Conservation (phyloP, 2,797 vertebrate genomes). For the Bucorvus abyssinicus region DNA sequence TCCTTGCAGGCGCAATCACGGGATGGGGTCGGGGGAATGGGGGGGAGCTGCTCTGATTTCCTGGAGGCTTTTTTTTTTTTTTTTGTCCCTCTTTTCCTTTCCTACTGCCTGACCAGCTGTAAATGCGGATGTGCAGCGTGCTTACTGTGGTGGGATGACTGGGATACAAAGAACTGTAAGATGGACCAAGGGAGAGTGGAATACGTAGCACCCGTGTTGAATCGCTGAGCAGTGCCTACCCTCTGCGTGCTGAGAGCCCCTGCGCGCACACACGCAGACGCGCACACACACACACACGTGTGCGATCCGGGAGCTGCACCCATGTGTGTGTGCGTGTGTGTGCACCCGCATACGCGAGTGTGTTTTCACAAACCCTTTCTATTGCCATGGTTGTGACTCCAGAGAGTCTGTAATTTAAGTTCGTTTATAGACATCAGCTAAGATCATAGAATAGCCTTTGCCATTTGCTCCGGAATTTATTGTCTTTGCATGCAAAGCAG, state of each 20-base stretch:
- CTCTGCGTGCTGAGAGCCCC: not conserved
- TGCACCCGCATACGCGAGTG: not conserved
- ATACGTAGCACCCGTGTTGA: not conserved
- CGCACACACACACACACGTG: not conserved
- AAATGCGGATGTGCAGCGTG: not conserved
- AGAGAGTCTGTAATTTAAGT: not conserved
- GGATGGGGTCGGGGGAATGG: too few species aligned
- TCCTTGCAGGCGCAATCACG: not conserved
- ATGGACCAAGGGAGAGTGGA: not conserved
- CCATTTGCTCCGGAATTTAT: conserved; percentile 51
- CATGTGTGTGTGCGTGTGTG: not conserved
- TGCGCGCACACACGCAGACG: not conserved
- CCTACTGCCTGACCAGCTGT: not conserved
- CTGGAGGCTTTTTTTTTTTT: not conserved
- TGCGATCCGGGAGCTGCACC: not conserved
- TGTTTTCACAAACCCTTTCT: not conserved
- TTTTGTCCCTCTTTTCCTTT: not conserved
- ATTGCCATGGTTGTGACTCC: not conserved
- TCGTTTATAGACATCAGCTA: conserved; percentile 11
- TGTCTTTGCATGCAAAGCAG: conserved; percentile 20
- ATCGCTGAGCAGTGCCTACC: not conserved
- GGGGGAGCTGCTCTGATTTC: not conserved
- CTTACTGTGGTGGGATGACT: not conserved
- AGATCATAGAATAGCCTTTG: conserved; percentile 14
- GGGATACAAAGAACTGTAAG: not conserved